A percentile compares a stretch with the other conserved stretches of the same genome.
Conservation (phyloP, 1,140 invertebrate genomes). For the Hermetia illucens region DNA sequence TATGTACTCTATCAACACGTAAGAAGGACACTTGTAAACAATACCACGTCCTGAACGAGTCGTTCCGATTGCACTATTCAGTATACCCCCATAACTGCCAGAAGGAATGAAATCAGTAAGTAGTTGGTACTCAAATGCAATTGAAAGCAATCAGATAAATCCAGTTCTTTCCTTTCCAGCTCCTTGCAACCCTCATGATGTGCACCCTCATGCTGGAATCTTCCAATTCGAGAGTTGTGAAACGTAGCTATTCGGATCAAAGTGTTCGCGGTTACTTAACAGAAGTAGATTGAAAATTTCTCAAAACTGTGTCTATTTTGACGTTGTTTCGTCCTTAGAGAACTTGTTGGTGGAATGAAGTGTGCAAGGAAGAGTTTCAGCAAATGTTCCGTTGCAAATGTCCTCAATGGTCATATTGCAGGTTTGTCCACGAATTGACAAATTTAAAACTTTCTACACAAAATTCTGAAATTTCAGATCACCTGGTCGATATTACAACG, state of each 20-base stretch:
- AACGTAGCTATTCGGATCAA: slow-evolving; percentile 60
- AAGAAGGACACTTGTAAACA: too few species aligned
- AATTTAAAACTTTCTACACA: background rate
- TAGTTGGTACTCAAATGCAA: too few species aligned
- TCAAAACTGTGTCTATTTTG: background rate
- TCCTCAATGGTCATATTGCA: slow-evolving; percentile 72
- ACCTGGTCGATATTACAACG: slow-evolving; percentile 79
- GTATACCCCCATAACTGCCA: too few species aligned
- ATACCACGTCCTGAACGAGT: too few species aligned
- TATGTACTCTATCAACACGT: too few species aligned
- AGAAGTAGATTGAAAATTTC: slow-evolving; percentile 40
- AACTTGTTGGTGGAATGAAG: slow-evolving; percentile 86
- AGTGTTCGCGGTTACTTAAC: slow-evolving; percentile 64
- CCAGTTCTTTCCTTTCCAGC: slow-evolving; percentile 7
- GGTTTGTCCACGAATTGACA: slow-evolving; percentile 29
- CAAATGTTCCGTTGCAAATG: slow-evolving; percentile 74
- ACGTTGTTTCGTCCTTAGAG: slow-evolving; percentile 37
- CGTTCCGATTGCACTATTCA: too few species aligned
- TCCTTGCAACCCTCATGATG: slow-evolving; percentile 10
- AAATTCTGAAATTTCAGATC: slow-evolving; percentile 21
- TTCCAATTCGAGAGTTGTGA: slow-evolving; percentile 28
- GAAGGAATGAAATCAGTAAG: too few species aligned
- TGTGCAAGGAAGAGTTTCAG: slow-evolving; percentile 84
- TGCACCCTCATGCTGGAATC: slow-evolving; percentile 1
- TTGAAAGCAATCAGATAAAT: slow-evolving; percentile 6